A percentile compares a stretch with the other conserved stretches of the same genome.
These are phyloP conservation scores for Tubiluchus corallicola DNA, from an alignment of 2,888 invertebrate species.

Conservation along the genomic window DNA sequence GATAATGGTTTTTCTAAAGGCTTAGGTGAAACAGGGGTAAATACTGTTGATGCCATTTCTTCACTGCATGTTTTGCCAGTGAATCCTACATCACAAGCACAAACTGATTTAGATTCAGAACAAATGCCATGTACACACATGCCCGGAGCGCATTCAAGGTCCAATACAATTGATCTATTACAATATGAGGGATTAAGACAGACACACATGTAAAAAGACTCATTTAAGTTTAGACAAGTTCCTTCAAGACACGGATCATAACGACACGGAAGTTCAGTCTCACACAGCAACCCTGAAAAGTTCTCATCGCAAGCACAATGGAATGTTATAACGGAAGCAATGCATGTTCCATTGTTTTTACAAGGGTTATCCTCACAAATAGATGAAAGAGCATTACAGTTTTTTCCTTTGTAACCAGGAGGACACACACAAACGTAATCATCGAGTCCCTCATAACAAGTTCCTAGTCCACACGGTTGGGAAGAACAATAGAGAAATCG, in stretches of 20 bases:
- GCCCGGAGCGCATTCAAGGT: background rate
- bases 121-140: background rate
- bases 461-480: background rate
- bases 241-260: background rate
- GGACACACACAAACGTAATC: background rate
- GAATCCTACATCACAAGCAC: background rate
- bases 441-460: background rate
- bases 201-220: background rate
- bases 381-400: background rate
- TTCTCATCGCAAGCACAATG: background rate
- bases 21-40: too few species aligned
- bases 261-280: background rate
- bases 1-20: too few species aligned
- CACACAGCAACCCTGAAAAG: background rate
- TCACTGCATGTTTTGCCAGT: too few species aligned
- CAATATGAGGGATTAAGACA: too few species aligned
- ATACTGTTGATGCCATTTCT: too few species aligned
- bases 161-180: background rate
- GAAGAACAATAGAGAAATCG: background rate
- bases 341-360: background rate
- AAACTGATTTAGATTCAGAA: too few species aligned
- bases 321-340: background rate
- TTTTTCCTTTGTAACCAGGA: background rate
- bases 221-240: background rate
- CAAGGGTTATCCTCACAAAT: background rate